phyloP scores from a whole-genome alignment of 2,113 vertebrate species.

The Hippolais icterina region DNA sequence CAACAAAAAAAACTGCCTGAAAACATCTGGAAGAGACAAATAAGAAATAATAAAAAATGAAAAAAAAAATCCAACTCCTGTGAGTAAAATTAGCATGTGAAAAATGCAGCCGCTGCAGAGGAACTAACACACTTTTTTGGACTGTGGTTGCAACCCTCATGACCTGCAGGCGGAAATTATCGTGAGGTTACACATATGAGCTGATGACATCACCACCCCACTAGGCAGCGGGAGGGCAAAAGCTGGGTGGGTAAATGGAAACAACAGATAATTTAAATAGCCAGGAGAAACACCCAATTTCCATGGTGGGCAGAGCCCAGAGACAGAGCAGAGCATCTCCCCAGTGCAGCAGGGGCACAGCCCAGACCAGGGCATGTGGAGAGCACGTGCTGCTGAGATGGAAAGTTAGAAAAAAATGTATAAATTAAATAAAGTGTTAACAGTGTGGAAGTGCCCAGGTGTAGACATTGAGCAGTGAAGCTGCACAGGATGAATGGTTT shows the following conservation, averaged over 20 bases:
- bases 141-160: neutral
- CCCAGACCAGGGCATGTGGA: neutral
- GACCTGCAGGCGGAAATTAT: neutral
- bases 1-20: constrained; percentile 80
- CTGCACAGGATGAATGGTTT: neutral
- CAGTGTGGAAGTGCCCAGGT: neutral
- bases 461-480: neutral
- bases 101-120: constrained; percentile 60
- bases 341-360: neutral
- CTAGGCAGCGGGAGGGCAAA: neutral
- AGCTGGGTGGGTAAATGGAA: constrained; percentile 2
- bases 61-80: constrained; percentile 61
- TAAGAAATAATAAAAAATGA: constrained; percentile 77
- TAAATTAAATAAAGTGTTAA: neutral
- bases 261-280: neutral
- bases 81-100: constrained; percentile 76
- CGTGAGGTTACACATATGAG: neutral
- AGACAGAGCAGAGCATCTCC: neutral
- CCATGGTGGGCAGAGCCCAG: neutral
- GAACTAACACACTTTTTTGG: neutral
- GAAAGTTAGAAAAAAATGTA: neutral
- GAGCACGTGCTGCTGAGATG: rapidly evolving
- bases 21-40: constrained; percentile 85
- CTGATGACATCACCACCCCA: neutral
- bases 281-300: neutral